phyloP scores from a whole-genome alignment of 2,797 vertebrate species.

The Poeciliopsis turneri region DNA sequence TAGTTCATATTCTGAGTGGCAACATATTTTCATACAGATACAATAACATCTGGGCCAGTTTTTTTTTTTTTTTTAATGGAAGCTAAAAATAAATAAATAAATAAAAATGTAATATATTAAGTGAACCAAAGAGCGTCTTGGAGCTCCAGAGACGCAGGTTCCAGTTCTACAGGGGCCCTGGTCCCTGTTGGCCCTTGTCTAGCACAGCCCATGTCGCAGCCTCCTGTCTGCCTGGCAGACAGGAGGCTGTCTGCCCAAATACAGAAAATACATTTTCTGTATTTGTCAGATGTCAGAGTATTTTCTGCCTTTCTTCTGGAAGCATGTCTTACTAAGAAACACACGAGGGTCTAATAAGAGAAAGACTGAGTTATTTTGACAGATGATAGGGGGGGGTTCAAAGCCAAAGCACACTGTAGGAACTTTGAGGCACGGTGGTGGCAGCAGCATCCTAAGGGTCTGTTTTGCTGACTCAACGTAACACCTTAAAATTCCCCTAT shows the following conservation, averaged over 20 bases:
- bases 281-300: too few relatives aligned
- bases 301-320: background rate
- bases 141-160: too few relatives aligned
- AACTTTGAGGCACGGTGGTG: background rate
- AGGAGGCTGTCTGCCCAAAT: too few relatives aligned
- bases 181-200: background rate
- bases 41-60: background rate
- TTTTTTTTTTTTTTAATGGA: background rate
- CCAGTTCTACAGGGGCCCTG: background rate
- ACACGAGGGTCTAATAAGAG: background rate
- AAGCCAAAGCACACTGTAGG: background rate
- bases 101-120: too few relatives aligned
- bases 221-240: background rate
- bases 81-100: too few relatives aligned
- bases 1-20: background rate
- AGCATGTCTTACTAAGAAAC: background rate
- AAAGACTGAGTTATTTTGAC: background rate
- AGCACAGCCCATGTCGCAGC: background rate
- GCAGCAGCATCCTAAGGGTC: background rate
- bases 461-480: background rate
- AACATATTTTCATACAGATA: background rate
- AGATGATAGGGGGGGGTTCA: background rate
- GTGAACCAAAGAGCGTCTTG: too few relatives aligned
- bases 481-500: background rate
- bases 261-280: too few relatives aligned